Percentiles rank a stretch among this genome's conserved stretches.
These are phyloP conservation scores for Hyles vespertilio DNA, from an alignment of 1,140 invertebrate genomes.

Conservation along the genomic window DNA sequence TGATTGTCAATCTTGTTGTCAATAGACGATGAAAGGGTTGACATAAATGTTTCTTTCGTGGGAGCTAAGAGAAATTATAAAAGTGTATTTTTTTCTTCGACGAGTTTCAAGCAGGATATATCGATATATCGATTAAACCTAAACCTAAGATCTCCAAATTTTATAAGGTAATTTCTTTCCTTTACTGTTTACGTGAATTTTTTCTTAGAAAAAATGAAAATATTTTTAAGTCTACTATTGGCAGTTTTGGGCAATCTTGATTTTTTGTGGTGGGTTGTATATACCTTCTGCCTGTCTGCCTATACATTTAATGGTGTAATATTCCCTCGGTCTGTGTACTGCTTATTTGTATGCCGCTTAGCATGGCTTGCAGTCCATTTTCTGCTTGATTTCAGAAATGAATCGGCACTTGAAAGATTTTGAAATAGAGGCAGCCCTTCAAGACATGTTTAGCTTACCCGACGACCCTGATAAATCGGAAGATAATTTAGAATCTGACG, in stretches of 20 bases:
- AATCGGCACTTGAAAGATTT: slow-evolving; percentile 1
- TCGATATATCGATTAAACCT: too few relatives aligned
- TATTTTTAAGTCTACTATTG: too few relatives aligned
- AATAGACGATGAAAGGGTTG: not conserved
- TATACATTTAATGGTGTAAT: too few relatives aligned
- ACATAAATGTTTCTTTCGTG: slow-evolving; percentile 3
- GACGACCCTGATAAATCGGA: slow-evolving; percentile 6
- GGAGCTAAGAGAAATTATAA: not conserved
- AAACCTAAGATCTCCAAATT: not conserved
- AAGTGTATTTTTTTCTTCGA: not conserved
- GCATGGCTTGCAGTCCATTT: too few relatives aligned
- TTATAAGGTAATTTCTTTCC: not conserved
- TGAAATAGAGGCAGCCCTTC: not conserved
- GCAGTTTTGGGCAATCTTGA: too few relatives aligned
- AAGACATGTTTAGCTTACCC: slow-evolving; percentile 8
- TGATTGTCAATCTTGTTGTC: too few relatives aligned
- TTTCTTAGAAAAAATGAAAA: too few relatives aligned
- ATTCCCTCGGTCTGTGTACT: too few relatives aligned
- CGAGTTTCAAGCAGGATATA: not conserved
- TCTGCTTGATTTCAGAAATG: slow-evolving; percentile 1
- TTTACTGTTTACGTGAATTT: too few relatives aligned
- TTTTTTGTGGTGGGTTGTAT: too few relatives aligned
- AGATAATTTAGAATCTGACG: slow-evolving; percentile 9
- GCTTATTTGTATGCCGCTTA: too few relatives aligned
- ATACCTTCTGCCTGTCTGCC: too few relatives aligned